Evolutionary conservation across 2,888 invertebrate species (phyloP), one percentile per base, ranked within the genome.

Genomic region (Tribolium freemani): DNA sequence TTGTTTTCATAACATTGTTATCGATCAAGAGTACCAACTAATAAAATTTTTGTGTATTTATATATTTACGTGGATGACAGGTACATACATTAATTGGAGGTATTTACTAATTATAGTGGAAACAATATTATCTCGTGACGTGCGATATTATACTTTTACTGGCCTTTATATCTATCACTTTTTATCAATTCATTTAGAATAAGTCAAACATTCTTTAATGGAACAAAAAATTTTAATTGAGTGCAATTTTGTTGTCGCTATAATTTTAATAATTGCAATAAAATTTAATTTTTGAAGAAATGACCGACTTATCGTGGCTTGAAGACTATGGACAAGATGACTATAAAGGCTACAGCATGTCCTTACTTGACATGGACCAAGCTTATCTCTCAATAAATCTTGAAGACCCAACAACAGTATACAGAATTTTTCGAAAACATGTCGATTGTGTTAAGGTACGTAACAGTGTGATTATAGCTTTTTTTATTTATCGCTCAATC

Each of bases 311-410:
- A 72, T 88, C 88, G 60, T 91, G 91, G 89, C 82, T 90, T 70
- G 92, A 92, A 82, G 88, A 89, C 72, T 90, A 91, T 9, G 88
- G 88, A 0, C 84, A 83, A 72, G 85, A 86, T 56, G 86, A 86
- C 69, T 88, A 88, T 83, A 87, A 88, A 63, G 88, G 88, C 11
- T 86, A 91, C 61, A 87, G 91, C 79, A 87, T 92, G 86, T 87
- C 89, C 0, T 84, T 88, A 6, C 82, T 94, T 80, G 84, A 85
- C 73, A 90, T 91, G 81, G 93, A 94, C 81, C 87, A 94, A 85
- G 93, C 93, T 0, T 94, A 91, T 79, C 84, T 90, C 4, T 20
- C 26, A 10, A 13, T 60, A 21, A 67, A 57, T 56, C 9, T 57
- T 13, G 5, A n/a, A 16, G 30, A 57, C n/a, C 77, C 50, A 21